phyloP scores from a whole-genome alignment of 2,797 vertebrate species.

The Tangara arthus region DNA sequence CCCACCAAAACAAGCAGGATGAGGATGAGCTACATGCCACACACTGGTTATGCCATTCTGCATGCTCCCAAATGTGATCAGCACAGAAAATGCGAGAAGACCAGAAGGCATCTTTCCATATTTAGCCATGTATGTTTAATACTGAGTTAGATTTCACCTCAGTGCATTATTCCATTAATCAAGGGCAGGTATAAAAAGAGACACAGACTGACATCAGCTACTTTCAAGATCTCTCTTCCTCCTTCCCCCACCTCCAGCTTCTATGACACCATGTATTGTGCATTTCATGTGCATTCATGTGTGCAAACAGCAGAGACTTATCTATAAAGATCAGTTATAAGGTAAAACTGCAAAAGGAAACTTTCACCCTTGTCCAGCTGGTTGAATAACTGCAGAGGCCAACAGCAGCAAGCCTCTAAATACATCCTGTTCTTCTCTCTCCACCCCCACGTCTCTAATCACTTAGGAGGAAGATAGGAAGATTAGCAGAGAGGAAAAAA shows the following conservation, averaged over 20 bases:
- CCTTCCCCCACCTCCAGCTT: background rate
- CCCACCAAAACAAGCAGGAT: background rate
- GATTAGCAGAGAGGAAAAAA: slow-evolving; percentile 69
- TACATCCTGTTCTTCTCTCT: slow-evolving; percentile 18
- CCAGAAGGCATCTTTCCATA: slow-evolving; percentile 32
- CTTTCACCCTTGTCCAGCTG: slow-evolving; percentile 50
- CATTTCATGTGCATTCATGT: slow-evolving; percentile 9
- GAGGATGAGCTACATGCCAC: background rate
- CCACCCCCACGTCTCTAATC: slow-evolving; percentile 56
- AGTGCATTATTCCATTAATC: background rate
- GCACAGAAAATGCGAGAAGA: slow-evolving; percentile 55
- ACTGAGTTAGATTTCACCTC: slow-evolving; percentile 27
- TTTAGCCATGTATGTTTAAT: slow-evolving; percentile 34
- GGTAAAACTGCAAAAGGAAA: slow-evolving; percentile 36
- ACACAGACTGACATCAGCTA: slow-evolving; percentile 4
- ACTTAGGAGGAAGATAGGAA: slow-evolving; percentile 70
- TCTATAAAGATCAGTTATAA: background rate
- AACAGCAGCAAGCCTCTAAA: slow-evolving; percentile 51
- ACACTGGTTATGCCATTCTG: background rate
- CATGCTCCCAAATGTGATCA: slow-evolving; percentile 14
- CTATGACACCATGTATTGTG: slow-evolving; percentile 13
- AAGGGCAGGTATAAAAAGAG: background rate
- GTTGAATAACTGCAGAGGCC: slow-evolving; percentile 60
- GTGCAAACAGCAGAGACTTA: slow-evolving; percentile 19
- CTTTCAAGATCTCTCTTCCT: slow-evolving; percentile 42